Conservation (phyloP, 2,113 vertebrate genomes). For the Piprites chloris region DNA sequence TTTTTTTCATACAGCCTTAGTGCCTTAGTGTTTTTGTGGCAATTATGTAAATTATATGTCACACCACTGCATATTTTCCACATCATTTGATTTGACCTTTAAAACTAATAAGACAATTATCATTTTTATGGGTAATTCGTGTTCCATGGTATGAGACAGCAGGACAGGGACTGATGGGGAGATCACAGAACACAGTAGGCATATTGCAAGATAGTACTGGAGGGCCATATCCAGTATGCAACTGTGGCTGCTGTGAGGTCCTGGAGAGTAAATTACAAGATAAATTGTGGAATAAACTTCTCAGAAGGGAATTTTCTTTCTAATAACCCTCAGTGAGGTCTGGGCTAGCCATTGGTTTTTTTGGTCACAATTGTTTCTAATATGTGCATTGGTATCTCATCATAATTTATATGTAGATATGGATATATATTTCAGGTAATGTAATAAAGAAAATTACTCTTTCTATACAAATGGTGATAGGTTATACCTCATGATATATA, state of each 20-base stretch:
- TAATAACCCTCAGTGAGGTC: neutral
- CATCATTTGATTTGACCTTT: slow-evolving; percentile 62
- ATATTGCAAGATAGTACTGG: neutral
- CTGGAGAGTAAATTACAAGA: neutral
- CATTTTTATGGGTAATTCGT: slow-evolving; percentile 54
- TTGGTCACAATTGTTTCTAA: neutral
- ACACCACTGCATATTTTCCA: slow-evolving; percentile 25
- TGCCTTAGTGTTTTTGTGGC: slow-evolving; percentile 1
- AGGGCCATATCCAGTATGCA: neutral
- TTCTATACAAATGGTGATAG: neutral
- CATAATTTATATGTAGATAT: neutral
- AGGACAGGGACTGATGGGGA: neutral
- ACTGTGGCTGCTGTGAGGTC: neutral
- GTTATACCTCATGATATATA: neutral
- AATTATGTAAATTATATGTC: slow-evolving; percentile 59
- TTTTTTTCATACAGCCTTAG: neutral
- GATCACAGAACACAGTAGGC: neutral
- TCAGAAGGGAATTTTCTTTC: neutral
- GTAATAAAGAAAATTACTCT: neutral
- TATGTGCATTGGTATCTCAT: neutral
- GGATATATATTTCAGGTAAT: neutral
- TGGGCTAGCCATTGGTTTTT: neutral
- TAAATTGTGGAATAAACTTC: neutral
- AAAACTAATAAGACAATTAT: slow-evolving; percentile 62
- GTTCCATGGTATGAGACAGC: neutral